A percentile compares a stretch with the other conserved stretches of the same genome.
phyloP scores from a whole-genome alignment of 2,113 vertebrate species.

The Sigmodon hispidus region DNA sequence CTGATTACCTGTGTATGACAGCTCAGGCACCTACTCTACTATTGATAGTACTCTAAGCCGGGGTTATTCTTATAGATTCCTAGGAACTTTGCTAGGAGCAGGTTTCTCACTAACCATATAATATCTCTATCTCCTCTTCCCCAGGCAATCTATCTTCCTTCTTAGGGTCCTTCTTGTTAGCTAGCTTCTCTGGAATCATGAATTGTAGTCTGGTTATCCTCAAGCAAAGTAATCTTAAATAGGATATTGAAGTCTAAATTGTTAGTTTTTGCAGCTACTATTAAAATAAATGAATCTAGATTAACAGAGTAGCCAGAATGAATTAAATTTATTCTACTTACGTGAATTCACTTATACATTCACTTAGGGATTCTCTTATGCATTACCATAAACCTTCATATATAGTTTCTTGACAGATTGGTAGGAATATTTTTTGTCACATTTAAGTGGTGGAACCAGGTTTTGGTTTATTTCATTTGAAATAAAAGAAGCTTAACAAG shows the following conservation, averaged over 20 bases:
- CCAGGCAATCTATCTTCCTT: too few relatives aligned
- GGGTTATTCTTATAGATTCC: too few relatives aligned
- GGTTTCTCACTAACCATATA: too few relatives aligned
- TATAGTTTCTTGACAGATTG: not conserved
- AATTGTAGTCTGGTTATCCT: too few relatives aligned
- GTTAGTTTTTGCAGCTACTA: not conserved
- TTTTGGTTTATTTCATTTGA: not conserved
- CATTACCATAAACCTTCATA: not conserved
- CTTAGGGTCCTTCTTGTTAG: too few relatives aligned
- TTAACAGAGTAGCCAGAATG: not conserved
- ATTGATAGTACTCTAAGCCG: too few relatives aligned
- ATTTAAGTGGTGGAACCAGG: not conserved
- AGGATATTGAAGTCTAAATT: not conserved
- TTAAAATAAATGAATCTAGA: not conserved
- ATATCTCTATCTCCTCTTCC: too few relatives aligned
- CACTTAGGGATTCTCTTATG: not conserved
- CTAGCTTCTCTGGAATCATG: too few relatives aligned
- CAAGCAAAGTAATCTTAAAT: not conserved
- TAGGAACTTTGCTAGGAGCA: too few relatives aligned
- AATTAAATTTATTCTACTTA: not conserved
- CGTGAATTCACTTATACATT: not conserved
- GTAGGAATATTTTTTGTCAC: not conserved
- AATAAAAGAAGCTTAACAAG: not conserved
- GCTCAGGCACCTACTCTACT: too few relatives aligned
- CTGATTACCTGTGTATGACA: too few relatives aligned